phyloP scores from a whole-genome alignment of 2,888 invertebrate genomes.

The Glyphotaelius pellucidus region DNA sequence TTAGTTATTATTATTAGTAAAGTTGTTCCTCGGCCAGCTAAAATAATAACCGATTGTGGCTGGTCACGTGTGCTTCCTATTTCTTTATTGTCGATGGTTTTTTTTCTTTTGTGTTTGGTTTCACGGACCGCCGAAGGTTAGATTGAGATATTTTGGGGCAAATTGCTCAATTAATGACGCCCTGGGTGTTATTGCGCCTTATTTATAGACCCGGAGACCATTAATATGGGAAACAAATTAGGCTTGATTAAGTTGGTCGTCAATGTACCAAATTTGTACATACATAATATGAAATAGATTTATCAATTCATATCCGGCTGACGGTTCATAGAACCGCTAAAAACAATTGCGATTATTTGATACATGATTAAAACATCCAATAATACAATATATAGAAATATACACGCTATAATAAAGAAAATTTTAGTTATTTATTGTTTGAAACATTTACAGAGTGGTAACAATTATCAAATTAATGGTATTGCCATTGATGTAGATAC shows the following conservation, averaged over 20 bases:
- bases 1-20: constrained; percentile 50
- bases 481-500: no score
- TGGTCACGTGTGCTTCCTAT: constrained; percentile 64
- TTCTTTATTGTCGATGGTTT: constrained; percentile 53
- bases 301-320: no score
- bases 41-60: constrained; percentile 61
- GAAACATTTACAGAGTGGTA: no score
- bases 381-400: no score
- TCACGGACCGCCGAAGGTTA: constrained; percentile 39
- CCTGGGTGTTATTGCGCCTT: constrained; percentile 47
- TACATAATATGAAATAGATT: no score
- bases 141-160: constrained; percentile 45
- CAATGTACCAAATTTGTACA: neutral
- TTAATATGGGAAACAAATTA: constrained; percentile 1
- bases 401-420: no score
- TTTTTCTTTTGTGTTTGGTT: constrained; percentile 45
- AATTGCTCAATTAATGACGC: constrained; percentile 57
- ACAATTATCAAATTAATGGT: no score
- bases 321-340: no score
- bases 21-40: constrained; percentile 51
- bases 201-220: constrained; percentile 21
- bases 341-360: no score
- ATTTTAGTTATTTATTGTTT: no score
- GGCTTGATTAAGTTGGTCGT: neutral
- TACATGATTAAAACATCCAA: no score